These are phyloP conservation scores for Channallabes apus DNA, from an alignment of 2,797 vertebrate genomes.

Conservation along the genomic window DNA sequence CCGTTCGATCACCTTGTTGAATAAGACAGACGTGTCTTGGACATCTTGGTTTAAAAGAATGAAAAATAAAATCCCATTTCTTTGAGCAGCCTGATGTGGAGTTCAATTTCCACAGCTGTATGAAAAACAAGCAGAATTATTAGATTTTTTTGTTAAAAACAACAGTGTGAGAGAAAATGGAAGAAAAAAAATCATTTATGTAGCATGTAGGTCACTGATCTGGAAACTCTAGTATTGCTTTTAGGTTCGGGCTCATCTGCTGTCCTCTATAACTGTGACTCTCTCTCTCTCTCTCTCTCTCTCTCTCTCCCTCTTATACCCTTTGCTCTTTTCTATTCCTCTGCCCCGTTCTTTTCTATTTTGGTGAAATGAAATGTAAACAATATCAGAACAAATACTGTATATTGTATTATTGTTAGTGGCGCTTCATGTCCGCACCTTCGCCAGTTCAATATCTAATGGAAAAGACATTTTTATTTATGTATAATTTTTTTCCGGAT, in stretches of 20 bases:
- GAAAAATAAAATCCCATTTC: slow-evolving; percentile 61
- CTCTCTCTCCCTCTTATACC: neutral
- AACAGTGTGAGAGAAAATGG: slow-evolving; percentile 30
- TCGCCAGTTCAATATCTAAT: neutral
- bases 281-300: slow-evolving; percentile 23
- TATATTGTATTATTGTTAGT: neutral
- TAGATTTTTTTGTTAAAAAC: slow-evolving; percentile 49
- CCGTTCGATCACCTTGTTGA: slow-evolving; percentile 34
- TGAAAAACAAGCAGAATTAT: slow-evolving; percentile 55
- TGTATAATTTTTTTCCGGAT: too few species aligned
- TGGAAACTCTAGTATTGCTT: slow-evolving; percentile 70
- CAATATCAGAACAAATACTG: neutral
- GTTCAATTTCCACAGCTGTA: slow-evolving; percentile 59
- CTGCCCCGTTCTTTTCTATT: neutral
- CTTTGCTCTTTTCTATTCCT: neutral
- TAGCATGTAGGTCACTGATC: slow-evolving; percentile 65
- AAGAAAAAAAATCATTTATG: slow-evolving; percentile 60
- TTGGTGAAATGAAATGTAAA: neutral
- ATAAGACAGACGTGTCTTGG: slow-evolving; percentile 39
- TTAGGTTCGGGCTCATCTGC: slow-evolving; percentile 63
- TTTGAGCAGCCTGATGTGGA: slow-evolving; percentile 57
- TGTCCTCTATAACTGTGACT: slow-evolving; percentile 49
- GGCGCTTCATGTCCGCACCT: neutral
- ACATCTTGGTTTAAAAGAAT: neutral
- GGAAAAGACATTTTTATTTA: neutral